phyloP scores from a whole-genome alignment of 2,113 vertebrate species.

The Dasyurus viverrinus region DNA sequence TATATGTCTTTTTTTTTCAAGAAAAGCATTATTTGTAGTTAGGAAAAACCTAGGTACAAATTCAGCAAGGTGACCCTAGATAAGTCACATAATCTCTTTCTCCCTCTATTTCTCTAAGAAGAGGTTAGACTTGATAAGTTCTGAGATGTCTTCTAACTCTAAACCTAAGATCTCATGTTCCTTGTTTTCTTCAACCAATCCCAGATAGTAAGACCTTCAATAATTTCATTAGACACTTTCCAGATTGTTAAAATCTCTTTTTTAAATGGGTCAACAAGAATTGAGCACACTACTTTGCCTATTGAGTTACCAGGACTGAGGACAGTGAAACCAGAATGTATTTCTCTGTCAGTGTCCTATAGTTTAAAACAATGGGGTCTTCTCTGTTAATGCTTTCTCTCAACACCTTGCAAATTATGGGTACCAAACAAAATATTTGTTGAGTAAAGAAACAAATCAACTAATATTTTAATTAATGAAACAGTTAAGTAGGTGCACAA shows the following conservation, averaged over 20 bases:
- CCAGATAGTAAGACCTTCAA: not conserved
- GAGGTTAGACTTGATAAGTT: not conserved
- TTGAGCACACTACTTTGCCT: not conserved
- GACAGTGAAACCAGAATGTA: not conserved
- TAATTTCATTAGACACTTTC: not conserved
- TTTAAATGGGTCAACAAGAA: not conserved
- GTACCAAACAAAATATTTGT: not conserved
- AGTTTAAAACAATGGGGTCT: not conserved
- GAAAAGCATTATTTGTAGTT: not conserved
- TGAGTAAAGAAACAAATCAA: not conserved
- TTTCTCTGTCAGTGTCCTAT: not conserved
- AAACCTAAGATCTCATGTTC: not conserved
- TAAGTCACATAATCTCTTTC: not conserved
- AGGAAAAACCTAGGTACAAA: not conserved
- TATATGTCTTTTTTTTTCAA: not conserved
- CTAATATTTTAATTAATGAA: too few species aligned
- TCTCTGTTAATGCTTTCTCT: not conserved
- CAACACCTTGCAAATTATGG: not conserved
- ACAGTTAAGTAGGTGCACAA: too few species aligned
- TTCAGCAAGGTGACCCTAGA: not conserved
- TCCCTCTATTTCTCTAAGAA: not conserved
- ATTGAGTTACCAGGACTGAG: not conserved
- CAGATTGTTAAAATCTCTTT: not conserved
- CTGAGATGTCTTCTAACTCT: not conserved
- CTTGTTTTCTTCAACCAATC: not conserved